phyloP scores from a whole-genome alignment of 2,113 vertebrate genomes.

The Sminthopsis crassicaudata region DNA sequence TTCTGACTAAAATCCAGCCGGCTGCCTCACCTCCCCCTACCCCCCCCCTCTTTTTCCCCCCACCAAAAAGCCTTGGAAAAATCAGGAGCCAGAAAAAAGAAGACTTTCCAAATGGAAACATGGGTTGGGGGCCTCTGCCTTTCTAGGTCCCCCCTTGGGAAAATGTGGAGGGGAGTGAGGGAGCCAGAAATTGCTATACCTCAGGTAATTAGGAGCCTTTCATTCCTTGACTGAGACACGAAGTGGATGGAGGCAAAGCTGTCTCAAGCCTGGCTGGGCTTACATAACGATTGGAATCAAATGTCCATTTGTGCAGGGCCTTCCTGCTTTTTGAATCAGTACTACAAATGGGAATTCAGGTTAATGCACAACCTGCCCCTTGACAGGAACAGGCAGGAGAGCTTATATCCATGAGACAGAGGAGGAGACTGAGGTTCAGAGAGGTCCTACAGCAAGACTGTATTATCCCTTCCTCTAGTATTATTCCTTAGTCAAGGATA shows the following conservation, averaged over 20 bases:
- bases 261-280: background rate
- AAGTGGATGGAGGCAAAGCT: background rate
- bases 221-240: background rate
- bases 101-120: slow-evolving; percentile 63
- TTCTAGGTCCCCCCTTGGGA: background rate
- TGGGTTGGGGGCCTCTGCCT: background rate
- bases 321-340: background rate
- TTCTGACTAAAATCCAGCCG: slow-evolving; percentile 68
- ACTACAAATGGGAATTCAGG: background rate
- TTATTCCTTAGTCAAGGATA: background rate
- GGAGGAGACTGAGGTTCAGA: background rate
- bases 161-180: background rate
- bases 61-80: slow-evolving; percentile 45
- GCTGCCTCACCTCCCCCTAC: slow-evolving; percentile 19
- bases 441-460: too few species aligned
- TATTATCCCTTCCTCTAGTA: background rate
- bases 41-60: slow-evolving; percentile 12
- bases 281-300: background rate
- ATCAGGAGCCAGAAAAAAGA: slow-evolving; percentile 68
- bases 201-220: slow-evolving; percentile 9
- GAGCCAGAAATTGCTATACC: background rate
- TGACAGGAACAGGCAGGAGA: background rate
- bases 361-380: background rate
- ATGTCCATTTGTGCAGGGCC: background rate
- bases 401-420: background rate